Base-by-base conservation (phyloP, 2,888 invertebrate genomes). In the Cerastoderma edule region DNA sequence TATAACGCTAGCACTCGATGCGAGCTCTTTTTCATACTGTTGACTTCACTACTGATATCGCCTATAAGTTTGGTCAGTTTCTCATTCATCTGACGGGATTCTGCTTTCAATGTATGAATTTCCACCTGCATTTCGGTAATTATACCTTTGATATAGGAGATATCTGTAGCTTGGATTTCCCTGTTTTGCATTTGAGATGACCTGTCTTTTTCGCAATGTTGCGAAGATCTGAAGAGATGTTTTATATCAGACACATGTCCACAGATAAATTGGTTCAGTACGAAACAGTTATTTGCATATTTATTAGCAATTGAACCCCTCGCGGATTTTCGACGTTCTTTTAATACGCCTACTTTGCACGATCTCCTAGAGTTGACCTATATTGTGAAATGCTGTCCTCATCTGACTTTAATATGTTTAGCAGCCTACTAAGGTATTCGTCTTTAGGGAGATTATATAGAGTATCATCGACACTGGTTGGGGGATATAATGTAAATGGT, bases 101-200 rank as follows among this genome's bases (percentile, higher is more conserved):
- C 48, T 48, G n/a, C n/a, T 48, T 48, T 48, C n/a, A 48, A 22
- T 19, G 48, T n/a, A 19, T 48, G 48, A 10, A 48, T 48, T 48
- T 48, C 48, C 5, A 22, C n/a, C 22, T 48, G 48, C 48, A 48
- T 48, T 19, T 48, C n/a, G 10, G 48, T 10, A 6, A 48, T 19
- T 6, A 19, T n/a, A 22, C 48, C 22, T 19, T 48, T 48, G 6
- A 48, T 48, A 5, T n/a, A 22, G n/a, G n/a, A 5, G 6, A 48
- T 48, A 5, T 48, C 48, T 5, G 16, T 48, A n/a, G 48, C n/a
- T n/a, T 48, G 16, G n/a, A 5, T 19, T 6, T 48, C 48, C 5
- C n/a, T 48, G 16, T 19, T 5, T 48, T 48, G 48, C 22, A 22
- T 10, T 19, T 19, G 4, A 5, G n/a, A 5, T 10, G 22, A n/a